A percentile compares a stretch with the other conserved stretches of the same genome.
Evolutionary conservation across 2,797 vertebrate species (phyloP).

Genomic region (Gastrophryne carolinensis): DNA sequence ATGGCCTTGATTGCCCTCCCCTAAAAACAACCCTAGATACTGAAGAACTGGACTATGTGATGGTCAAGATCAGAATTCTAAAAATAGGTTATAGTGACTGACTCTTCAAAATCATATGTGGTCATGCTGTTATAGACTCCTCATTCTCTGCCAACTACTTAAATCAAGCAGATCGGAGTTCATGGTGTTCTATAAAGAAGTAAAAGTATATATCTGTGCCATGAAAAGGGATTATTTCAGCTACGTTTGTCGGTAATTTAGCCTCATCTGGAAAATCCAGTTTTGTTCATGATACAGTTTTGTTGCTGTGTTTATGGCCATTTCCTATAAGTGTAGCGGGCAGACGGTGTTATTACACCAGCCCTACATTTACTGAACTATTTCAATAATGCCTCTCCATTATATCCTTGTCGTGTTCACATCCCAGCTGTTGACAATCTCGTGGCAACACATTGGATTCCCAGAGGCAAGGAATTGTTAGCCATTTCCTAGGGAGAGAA

Average conservation of each 20-base stretch:
- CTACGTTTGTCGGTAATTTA: neutral
- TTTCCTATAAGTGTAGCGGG: neutral
- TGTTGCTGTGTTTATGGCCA: too few relatives aligned
- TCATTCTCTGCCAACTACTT: too few relatives aligned
- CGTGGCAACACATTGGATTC: neutral
- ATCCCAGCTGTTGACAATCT: neutral
- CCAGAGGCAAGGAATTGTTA: neutral
- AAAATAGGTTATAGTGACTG: too few relatives aligned
- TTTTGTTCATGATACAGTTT: neutral
- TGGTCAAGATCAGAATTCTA: too few relatives aligned
- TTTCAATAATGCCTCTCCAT: neutral
- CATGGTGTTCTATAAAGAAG: too few relatives aligned
- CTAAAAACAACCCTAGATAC: too few relatives aligned
- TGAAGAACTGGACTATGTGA: too few relatives aligned
- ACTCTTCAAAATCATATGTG: too few relatives aligned
- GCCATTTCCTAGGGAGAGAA: neutral
- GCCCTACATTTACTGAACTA: neutral
- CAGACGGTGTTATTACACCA: neutral
- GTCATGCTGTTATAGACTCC: too few relatives aligned
- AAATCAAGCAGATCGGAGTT: too few relatives aligned
- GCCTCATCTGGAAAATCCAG: neutral
- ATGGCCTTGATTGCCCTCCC: too few relatives aligned
- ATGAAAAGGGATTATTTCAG: slow-evolving; percentile 4
- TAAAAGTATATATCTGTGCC: neutral
- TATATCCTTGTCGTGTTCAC: neutral